Conservation (phyloP, 2,888 invertebrate species). For the Trissonchulus latispiculum region DNA sequence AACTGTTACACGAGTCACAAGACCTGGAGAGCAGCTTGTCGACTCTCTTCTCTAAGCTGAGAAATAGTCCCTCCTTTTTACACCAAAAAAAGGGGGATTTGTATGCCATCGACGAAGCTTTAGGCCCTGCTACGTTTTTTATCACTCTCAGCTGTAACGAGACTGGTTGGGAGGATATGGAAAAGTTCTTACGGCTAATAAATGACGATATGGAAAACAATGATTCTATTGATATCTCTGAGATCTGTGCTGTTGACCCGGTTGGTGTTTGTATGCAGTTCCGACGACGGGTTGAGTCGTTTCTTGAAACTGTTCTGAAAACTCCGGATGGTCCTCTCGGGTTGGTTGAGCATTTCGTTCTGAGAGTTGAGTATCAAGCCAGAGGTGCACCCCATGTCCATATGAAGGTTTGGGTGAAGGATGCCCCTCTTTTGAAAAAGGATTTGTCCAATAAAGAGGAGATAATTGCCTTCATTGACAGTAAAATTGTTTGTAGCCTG, state of each 20-base stretch:
- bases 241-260: background rate
- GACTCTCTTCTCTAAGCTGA: background rate
- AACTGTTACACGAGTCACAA: background rate
- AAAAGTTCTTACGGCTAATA: background rate
- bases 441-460: conserved; percentile 4
- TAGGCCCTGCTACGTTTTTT: conserved; percentile 3
- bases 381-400: conserved; percentile 8
- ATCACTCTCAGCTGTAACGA: background rate
- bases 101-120: background rate
- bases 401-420: conserved; percentile 8
- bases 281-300: background rate
- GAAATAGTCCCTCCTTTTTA: background rate
- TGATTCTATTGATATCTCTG: background rate
- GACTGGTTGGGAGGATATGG: background rate
- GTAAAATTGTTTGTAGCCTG: conserved; percentile 10
- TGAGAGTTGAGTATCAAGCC: background rate
- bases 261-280: background rate
- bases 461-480: conserved; percentile 1
- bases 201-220: background rate
- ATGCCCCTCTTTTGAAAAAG: conserved; percentile 6
- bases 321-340: conserved; percentile 1
- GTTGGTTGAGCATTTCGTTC: background rate
- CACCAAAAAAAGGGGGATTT: no score
- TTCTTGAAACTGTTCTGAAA: background rate
- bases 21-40: background rate